Conservation (phyloP, 2,797 vertebrate genomes). For the Ara ararauna region DNA sequence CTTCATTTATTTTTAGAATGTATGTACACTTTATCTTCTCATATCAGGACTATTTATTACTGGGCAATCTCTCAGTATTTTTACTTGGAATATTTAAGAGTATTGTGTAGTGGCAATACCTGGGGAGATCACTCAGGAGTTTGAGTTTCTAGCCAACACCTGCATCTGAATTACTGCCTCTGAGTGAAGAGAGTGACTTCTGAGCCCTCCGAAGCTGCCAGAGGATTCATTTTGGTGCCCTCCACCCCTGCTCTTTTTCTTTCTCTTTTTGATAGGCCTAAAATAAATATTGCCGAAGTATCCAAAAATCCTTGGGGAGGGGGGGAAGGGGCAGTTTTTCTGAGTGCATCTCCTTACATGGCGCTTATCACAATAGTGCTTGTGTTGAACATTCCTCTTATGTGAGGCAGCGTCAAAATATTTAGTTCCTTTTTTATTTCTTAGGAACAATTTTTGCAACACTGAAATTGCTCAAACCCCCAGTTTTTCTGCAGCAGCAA, state of each 20-base stretch:
- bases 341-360: conserved; percentile 23
- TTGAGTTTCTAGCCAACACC: neutral
- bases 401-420: neutral
- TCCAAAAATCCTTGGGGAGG: neutral
- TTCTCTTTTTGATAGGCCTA: conserved; percentile 23
- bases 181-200: neutral
- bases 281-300: conserved; percentile 8
- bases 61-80: neutral
- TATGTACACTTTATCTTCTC: neutral
- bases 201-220: neutral
- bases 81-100: neutral
- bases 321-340: neutral
- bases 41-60: neutral
- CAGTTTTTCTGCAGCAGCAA: neutral
- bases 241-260: neutral
- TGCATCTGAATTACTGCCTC: neutral
- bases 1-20: conserved; percentile 5
- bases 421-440: conserved; percentile 16
- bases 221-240: neutral
- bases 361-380: neutral
- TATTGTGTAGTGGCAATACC: neutral
- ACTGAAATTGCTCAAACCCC: neutral
- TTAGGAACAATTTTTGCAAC: neutral
- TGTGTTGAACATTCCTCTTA: neutral
- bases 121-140: neutral